These are phyloP conservation scores for Portunus trituberculatus DNA, from an alignment of 1,140 invertebrate species.

Conservation along the genomic window DNA sequence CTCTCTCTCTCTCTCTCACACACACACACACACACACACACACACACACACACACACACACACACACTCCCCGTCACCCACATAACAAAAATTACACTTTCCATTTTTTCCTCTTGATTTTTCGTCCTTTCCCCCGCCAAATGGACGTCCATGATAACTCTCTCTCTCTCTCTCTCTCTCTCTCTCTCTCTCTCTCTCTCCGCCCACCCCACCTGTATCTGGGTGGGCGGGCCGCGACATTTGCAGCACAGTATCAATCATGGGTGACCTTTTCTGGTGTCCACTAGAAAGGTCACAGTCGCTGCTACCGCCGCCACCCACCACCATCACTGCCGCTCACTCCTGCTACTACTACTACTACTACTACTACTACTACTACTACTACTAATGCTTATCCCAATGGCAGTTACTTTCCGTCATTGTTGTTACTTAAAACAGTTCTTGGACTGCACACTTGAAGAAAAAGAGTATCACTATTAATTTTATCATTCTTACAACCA, in stretches of 20 bases:
- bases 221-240: conserved; percentile 3
- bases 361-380: background rate
- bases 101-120: background rate
- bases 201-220: background rate
- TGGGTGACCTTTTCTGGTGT: background rate
- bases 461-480: too few species aligned
- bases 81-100: conserved; percentile 30
- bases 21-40: too few species aligned
- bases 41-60: background rate
- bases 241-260: background rate
- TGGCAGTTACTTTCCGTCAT: too few species aligned
- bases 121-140: too few species aligned
- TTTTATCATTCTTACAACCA: too few species aligned
- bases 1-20: too few species aligned
- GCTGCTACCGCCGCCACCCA: background rate
- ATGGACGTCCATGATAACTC: too few species aligned
- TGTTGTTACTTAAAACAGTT: too few species aligned
- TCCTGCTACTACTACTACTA: too few species aligned
- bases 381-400: background rate
- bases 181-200: conserved; percentile 35
- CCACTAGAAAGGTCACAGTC: background rate
- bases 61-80: background rate
- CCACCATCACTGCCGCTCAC: background rate
- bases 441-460: too few species aligned
- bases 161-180: conserved; percentile 5